Evolutionary conservation across 2,113 vertebrate species (phyloP).

Genomic region (Podiceps cristatus): DNA sequence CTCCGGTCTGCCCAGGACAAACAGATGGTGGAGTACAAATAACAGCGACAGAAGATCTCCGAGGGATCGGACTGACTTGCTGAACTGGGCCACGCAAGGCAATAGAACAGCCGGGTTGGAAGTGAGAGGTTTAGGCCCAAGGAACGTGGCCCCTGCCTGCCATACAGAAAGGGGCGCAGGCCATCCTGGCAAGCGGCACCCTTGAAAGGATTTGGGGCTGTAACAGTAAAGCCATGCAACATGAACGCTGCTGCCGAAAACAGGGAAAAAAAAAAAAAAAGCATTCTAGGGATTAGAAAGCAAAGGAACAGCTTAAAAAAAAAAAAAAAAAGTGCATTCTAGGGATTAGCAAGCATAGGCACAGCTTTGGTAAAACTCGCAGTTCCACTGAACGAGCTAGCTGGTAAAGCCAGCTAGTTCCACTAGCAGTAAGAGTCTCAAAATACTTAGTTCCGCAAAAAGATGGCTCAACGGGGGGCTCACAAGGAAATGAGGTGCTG

Average conservation of each 20-base stretch:
- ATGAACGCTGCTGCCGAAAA: neutral
- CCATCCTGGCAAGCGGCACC: rapidly evolving
- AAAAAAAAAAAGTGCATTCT: neutral
- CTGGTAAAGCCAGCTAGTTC: no score
- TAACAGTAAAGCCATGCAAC: rapidly evolving
- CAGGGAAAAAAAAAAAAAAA: neutral
- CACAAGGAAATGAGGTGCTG: neutral
- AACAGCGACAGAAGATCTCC: neutral
- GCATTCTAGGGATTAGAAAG: no score
- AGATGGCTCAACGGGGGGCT: neutral
- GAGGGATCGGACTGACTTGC: neutral
- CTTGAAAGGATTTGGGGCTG: neutral
- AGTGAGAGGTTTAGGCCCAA: rapidly evolving
- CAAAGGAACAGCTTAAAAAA: rapidly evolving
- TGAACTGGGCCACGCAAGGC: rapidly evolving
- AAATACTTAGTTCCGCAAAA: neutral
- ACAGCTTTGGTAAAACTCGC: neutral
- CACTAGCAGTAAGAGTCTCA: neutral
- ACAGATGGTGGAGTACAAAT: neutral
- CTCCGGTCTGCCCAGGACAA: neutral
- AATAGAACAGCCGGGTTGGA: neutral
- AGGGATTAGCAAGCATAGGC: rapidly evolving
- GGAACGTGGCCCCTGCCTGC: rapidly evolving
- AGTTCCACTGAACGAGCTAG: no score
- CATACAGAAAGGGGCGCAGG: rapidly evolving